These are phyloP conservation scores for Hirtodrosophila confusa DNA, from an alignment of 2,888 invertebrate species.

Conservation along the genomic window DNA sequence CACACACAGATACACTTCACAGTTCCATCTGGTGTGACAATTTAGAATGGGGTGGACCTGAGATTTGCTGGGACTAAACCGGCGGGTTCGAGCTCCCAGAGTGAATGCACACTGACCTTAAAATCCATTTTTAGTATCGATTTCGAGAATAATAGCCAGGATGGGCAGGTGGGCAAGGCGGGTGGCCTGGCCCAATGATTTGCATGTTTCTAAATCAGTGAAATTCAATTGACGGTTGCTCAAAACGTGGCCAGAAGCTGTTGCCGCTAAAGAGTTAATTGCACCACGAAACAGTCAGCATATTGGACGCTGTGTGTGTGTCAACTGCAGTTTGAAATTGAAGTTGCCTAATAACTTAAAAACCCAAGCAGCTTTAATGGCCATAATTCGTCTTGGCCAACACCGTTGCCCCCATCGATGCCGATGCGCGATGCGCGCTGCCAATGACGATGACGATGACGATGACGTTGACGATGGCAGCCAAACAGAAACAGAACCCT, in stretches of 20 bases:
- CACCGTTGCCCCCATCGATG: conserved; percentile 24
- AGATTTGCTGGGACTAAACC: conserved; percentile 3
- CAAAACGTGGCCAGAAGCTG: neutral
- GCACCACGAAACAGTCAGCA: neutral
- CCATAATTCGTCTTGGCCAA: conserved; percentile 68
- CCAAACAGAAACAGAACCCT: conserved; percentile 36
- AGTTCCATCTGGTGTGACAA: conserved; percentile 7
- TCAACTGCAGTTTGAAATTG: conserved; percentile 54
- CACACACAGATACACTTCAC: neutral
- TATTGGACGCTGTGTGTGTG: conserved; percentile 4
- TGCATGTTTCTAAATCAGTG: conserved; percentile 1
- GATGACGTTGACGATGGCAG: conserved; percentile 36
- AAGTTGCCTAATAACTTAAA: conserved; percentile 74
- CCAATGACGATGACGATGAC: conserved; percentile 1
- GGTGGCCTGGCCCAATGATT: conserved; percentile 10
- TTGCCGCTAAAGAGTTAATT: conserved; percentile 20
- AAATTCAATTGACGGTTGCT: neutral
- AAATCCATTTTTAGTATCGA: conserved; percentile 45
- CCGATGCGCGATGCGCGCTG: conserved; percentile 13
- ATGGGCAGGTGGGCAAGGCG: neutral
- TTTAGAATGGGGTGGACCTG: conserved; percentile 19
- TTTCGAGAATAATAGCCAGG: conserved; percentile 1
- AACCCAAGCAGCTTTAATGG: conserved; percentile 74
- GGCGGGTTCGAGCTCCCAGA: neutral
- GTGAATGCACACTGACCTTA: conserved; percentile 64